These are phyloP conservation scores for Coronaproctus castanopsis DNA, from an alignment of 2,888 invertebrate species.

Conservation along the genomic window DNA sequence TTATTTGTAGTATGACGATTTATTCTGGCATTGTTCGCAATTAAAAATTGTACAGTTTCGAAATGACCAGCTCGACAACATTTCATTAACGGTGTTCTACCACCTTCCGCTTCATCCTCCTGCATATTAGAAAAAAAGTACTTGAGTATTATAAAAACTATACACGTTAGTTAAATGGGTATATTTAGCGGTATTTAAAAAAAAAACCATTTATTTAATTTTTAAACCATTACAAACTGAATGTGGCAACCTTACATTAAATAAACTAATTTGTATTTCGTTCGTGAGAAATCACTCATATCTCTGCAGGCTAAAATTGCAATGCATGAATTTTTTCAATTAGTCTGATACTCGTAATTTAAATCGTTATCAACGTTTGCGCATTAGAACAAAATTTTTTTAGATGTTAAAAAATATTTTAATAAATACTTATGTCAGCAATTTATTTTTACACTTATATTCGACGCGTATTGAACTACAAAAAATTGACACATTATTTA, in stretches of 20 bases:
- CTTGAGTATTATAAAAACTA: constrained; percentile 1
- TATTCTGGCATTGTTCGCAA: constrained; percentile 68
- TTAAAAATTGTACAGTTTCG: constrained; percentile 88
- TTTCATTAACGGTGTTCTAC: constrained; percentile 94
- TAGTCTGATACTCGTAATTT: too few relatives aligned
- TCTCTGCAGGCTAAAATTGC: too few relatives aligned
- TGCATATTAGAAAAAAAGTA: constrained; percentile 22
- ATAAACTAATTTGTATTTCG: not conserved
- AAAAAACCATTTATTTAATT: constrained; percentile 3
- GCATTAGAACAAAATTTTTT: too few relatives aligned
- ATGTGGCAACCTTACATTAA: not conserved
- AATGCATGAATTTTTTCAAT: too few relatives aligned
- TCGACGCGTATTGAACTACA: too few relatives aligned
- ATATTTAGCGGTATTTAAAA: not conserved
- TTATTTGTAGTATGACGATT: constrained; percentile 77
- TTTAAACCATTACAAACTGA: not conserved
- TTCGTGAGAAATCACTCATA: too few relatives aligned
- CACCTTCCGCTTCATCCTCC: constrained; percentile 93
- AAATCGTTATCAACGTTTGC: too few relatives aligned
- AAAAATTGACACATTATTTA: too few relatives aligned
- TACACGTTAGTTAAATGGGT: not conserved
- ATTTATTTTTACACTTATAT: too few relatives aligned
- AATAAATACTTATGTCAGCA: too few relatives aligned
- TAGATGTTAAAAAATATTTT: too few relatives aligned
- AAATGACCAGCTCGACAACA: constrained; percentile 90